phyloP scores from a whole-genome alignment of 1,140 invertebrate species.

The Brachystomella parvula region DNA sequence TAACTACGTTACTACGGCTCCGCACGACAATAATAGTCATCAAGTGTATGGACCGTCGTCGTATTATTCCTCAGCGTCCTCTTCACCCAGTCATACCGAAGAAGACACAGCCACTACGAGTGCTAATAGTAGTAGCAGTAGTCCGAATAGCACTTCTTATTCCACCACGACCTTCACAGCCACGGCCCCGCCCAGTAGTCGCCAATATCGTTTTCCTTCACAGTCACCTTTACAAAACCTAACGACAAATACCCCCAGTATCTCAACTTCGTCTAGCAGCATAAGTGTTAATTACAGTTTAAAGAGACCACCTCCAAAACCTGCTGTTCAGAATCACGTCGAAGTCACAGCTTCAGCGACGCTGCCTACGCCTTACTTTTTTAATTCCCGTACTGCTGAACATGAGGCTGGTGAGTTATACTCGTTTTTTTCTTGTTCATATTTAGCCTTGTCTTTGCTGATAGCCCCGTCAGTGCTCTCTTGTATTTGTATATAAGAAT shows the following conservation, averaged over 20 bases:
- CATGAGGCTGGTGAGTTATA: neutral
- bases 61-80: neutral
- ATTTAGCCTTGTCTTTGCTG: too few relatives aligned
- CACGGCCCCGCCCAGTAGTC: neutral
- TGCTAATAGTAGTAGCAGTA: conserved; percentile 3
- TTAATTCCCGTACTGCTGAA: neutral
- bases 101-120: conserved; percentile 5
- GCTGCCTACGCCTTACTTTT: conserved; percentile 8
- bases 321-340: neutral
- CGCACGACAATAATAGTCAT: neutral
- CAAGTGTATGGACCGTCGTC: neutral
- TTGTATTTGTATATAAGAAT: too few relatives aligned
- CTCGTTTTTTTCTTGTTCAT: neutral
- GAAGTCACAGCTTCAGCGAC: neutral
- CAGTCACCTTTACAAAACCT: neutral
- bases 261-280: neutral
- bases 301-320: neutral
- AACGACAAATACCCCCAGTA: neutral
- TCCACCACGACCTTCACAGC: neutral
- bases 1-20: neutral
- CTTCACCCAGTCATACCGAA: conserved; percentile 11
- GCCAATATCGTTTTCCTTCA: neutral
- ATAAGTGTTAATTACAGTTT: neutral
- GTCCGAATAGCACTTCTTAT: conserved; percentile 2
- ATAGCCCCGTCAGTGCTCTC: too few relatives aligned